A percentile compares a stretch with the other conserved stretches of the same genome.
phyloP scores from a whole-genome alignment of 2,888 invertebrate species.

The Coenonympha arcania region DNA sequence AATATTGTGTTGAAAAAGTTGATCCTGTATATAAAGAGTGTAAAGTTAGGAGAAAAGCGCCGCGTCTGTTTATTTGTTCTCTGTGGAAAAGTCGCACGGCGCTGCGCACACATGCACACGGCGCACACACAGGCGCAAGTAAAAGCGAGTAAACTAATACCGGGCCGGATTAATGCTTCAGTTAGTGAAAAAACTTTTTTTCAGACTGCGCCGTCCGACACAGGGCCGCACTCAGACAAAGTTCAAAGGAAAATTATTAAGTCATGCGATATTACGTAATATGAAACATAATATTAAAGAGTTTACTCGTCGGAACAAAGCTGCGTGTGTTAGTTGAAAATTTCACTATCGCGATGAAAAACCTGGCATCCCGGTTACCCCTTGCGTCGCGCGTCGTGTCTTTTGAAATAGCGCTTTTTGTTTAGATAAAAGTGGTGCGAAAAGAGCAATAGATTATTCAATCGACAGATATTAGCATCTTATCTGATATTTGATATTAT shows the following conservation, averaged over 20 bases:
- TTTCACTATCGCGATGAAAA: constrained; percentile 19
- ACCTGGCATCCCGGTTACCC: constrained; percentile 5
- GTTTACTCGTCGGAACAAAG: constrained; percentile 16
- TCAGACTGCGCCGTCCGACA: constrained; percentile 69
- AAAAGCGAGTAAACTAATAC: constrained; percentile 74
- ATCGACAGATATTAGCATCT: no score
- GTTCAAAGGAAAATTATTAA: constrained; percentile 30
- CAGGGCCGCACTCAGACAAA: constrained; percentile 55
- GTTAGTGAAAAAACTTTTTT: constrained; percentile 75
- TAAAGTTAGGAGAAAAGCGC: constrained; percentile 29
- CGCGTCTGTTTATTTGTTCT: constrained; percentile 48
- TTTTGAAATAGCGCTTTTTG: neutral
- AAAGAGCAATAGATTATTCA: no score
- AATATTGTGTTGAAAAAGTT: constrained; percentile 33
- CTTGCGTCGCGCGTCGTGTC: neutral
- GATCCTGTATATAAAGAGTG: constrained; percentile 32
- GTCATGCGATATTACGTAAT: constrained; percentile 26
- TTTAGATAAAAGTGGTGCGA: neutral
- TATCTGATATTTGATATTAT: no score
- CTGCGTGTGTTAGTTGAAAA: constrained; percentile 11
- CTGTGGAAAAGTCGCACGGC: constrained; percentile 68
- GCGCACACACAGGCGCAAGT: constrained; percentile 54
- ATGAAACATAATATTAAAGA: constrained; percentile 26
- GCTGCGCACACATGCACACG: constrained; percentile 51
- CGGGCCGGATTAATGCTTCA: constrained; percentile 74